Conservation (phyloP, 2,113 vertebrate genomes). For the Jaculus jaculus region DNA sequence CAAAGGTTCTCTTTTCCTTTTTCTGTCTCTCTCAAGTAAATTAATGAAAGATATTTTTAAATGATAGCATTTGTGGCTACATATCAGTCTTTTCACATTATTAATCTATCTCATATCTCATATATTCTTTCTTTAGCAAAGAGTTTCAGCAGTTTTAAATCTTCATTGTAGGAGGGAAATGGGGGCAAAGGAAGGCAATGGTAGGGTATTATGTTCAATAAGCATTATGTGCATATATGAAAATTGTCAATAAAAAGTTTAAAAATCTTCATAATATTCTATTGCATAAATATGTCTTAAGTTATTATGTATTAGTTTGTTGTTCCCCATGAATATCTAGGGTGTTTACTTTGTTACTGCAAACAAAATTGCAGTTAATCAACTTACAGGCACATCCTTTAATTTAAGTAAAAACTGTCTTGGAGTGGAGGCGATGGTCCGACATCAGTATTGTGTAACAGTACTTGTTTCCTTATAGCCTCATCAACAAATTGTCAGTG, state of each 20-base stretch:
- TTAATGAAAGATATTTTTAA: background rate
- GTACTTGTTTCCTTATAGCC: background rate
- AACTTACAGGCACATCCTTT: background rate
- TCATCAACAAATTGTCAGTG: background rate
- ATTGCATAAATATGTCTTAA: background rate
- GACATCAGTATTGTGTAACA: background rate
- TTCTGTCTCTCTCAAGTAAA: too few species aligned
- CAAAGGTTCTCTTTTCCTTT: too few species aligned
- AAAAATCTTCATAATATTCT: background rate
- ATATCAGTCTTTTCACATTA: background rate
- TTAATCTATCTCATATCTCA: background rate
- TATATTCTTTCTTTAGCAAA: background rate
- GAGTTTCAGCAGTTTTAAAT: background rate
- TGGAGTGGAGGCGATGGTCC: background rate
- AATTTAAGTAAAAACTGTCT: constrained; percentile 13
- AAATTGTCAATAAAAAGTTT: background rate
- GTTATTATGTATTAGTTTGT: background rate
- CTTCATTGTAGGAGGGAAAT: too few species aligned
- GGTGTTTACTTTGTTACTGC: background rate
- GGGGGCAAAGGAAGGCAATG: too few species aligned
- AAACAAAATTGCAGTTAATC: background rate
- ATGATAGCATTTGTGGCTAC: background rate
- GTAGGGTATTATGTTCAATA: too few species aligned
- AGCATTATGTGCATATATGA: too few species aligned
- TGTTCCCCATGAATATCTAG: background rate